Percentiles rank a stretch among this genome's conserved stretches.
These are phyloP conservation scores for Gobiocypris rarus DNA, from an alignment of 2,113 vertebrate genomes.

Conservation along the genomic window DNA sequence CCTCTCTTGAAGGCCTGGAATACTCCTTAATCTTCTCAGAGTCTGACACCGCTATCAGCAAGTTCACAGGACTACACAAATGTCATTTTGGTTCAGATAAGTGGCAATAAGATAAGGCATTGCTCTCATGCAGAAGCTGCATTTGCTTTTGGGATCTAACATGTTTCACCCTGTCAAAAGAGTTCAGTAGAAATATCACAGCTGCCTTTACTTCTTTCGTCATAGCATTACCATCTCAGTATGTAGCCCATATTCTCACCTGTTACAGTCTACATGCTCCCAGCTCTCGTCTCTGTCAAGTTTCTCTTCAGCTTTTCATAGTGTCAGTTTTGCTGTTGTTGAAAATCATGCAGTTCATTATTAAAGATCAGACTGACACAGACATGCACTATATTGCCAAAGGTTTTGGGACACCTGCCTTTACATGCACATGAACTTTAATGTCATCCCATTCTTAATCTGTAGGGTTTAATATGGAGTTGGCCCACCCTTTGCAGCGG, in stretches of 20 bases:
- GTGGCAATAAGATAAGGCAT: not conserved
- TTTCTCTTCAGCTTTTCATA: not conserved
- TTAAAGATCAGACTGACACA: not conserved
- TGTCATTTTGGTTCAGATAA: not conserved
- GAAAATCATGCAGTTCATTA: not conserved
- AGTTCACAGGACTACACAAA: not conserved
- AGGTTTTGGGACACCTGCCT: no score
- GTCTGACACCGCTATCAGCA: constrained; percentile 10
- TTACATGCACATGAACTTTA: no score
- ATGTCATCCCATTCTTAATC: no score
- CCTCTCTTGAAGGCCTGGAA: not conserved
- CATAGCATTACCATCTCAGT: not conserved
- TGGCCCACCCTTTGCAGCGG: no score
- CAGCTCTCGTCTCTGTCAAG: not conserved
- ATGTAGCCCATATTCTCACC: not conserved
- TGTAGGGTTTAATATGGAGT: no score
- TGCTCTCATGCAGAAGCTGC: not conserved
- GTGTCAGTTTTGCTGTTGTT: not conserved
- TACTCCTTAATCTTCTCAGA: not conserved
- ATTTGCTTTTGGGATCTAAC: not conserved
- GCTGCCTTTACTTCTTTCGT: not conserved
- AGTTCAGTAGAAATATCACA: not conserved
- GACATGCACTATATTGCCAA: no score
- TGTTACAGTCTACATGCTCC: not conserved
- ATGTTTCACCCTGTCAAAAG: constrained; percentile 16